Base-by-base conservation (phyloP, 2,888 invertebrate genomes). In the Heliconius cydno region DNA sequence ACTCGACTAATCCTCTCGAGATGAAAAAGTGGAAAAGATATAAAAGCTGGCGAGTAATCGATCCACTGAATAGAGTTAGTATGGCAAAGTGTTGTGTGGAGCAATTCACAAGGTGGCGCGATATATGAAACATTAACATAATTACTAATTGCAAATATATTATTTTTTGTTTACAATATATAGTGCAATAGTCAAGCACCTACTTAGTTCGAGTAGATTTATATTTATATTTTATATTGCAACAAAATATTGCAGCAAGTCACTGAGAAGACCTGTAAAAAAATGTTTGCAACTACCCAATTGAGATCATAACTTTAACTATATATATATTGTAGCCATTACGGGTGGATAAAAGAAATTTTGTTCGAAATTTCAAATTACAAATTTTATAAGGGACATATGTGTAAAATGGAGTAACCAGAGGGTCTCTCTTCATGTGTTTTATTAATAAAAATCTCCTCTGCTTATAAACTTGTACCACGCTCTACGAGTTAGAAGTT, bases 1-100 rank as follows among this genome's bases (percentile, higher is more conserved):
- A 92, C 88, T 91, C 87, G 87, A 89, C 90, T 92, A 92, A 93
- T 92, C 92, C 93, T 90, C 90, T 86, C 87, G 91, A 92, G 92
- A 92, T 92, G 92, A 93, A 92, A 93, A 92, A 92, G 91, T 92
- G 92, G 91, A 91, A 91, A 90, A 90, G 89, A 87, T 88, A 90
- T 89, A 90, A 89, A 90, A 89, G 89, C 86, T 86, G 88, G 87
- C 88, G 87, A 87, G 86, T 86, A 89, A 92, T 92, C 92, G 92
- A 92, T 91, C 89, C 85, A 84, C 83, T 86, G 88, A 70, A 86
- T 88, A 87, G 86, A 88, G 87, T 89, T 89, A 88, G 88, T 88
- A 89, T 88, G 86, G 88, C 86, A 87, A 87, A 87, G 87, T 88
- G 89, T 88, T 86, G 34, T 60, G 25, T 60, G 73, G 73, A 15